Percentiles rank a stretch among this genome's conserved stretches.
phyloP scores from a whole-genome alignment of 2,113 vertebrate species.

The Silurus glanis region DNA sequence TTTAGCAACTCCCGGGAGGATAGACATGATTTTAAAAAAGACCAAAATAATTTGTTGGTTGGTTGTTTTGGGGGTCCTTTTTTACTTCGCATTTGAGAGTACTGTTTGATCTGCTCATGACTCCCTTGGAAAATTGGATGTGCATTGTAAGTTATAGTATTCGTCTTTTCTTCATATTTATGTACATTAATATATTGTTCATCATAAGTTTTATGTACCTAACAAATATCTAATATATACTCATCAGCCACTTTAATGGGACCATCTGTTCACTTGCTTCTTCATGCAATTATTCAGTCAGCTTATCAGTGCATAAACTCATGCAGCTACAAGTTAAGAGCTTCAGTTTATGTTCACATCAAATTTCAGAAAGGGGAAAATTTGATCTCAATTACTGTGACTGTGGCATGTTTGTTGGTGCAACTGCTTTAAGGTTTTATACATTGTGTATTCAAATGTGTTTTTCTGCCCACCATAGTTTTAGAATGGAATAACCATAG shows the following conservation, averaged over 20 bases:
- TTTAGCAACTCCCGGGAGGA: neutral
- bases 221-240: neutral
- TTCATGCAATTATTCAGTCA: neutral
- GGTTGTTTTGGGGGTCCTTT: neutral
- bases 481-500: too few relatives aligned
- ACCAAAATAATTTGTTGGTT: too few relatives aligned
- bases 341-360: neutral
- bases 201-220: neutral
- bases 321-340: neutral
- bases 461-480: neutral
- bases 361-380: neutral
- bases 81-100: neutral
- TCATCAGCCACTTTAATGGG: neutral
- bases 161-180: neutral
- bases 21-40: neutral
- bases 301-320: neutral
- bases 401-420: neutral
- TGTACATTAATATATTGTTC: neutral
- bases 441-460: neutral
- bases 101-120: neutral
- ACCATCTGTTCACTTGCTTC: neutral
- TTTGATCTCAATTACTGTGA: neutral
- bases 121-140: neutral
- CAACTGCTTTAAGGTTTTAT: neutral
- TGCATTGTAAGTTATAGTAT: neutral